Base-by-base conservation (phyloP, 2,113 vertebrate genomes). In the Cygnus atratus region DNA sequence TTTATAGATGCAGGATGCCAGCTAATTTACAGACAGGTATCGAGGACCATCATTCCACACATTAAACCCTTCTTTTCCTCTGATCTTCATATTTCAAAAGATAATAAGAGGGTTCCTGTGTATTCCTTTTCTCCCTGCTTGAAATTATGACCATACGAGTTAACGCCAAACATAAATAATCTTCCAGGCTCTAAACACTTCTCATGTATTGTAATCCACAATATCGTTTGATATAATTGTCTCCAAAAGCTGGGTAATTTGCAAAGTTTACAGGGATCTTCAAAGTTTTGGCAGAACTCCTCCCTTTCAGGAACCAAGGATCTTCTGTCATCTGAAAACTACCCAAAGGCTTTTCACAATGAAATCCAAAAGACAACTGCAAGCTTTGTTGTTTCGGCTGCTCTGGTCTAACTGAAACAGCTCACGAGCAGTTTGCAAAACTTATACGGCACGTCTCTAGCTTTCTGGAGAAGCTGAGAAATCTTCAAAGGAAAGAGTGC, bases 51-150 rank as follows among this genome's bases (percentile, higher is more conserved):
- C 86, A 85, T 91, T 96, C 91, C 95, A 59, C 86, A 78, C 74
- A 96, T 96, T 95, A 92, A 97, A 96, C 76, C 80, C 43, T 52
- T 76, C 41, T 95, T 95, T 96, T 94, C 93, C 93, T 97, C 96
- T 96, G 96, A 97, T 97, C 96, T 97, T 98, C 97, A 96, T 96
- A 88, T 97, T 98, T 97, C 96, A 97, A 96, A 97, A 97, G 95
- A 83, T 97, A 96, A 97, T 96, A 96, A 96, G 96, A 94, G 91
- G 81, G 93, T 96, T 96, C 91, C 95, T 94, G 75, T 90, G 91
- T 88, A 91, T 84, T 96, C 72, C 55, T 88, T 71, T 95, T 95
- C 94, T 95, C 86, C 46, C 59, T 19, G 16, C 93, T 97, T 97
- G 94, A 97, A 96, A 95, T 97, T 89, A 92, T 83, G 95, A 96